Conservation (phyloP, 2,113 vertebrate genomes). For the Platycercus adscitus region DNA sequence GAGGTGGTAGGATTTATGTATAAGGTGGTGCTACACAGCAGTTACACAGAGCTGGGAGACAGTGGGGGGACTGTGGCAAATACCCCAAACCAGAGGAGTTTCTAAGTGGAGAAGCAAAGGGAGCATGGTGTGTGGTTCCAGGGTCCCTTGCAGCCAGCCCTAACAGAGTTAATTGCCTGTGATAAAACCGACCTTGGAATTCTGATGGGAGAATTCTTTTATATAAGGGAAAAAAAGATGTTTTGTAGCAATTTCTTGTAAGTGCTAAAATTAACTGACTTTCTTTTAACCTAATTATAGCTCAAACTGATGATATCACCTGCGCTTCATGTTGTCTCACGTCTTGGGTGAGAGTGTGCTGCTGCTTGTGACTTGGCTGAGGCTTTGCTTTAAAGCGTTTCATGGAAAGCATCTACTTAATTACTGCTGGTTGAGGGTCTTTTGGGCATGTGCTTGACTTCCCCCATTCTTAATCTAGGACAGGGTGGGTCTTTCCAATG, state of each 20-base stretch:
- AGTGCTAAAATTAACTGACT: constrained; percentile 64
- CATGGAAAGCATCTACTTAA: background rate
- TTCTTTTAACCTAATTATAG: constrained; percentile 55
- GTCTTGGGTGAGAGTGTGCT: background rate
- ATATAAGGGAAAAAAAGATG: constrained; percentile 17
- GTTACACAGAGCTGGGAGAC: background rate
- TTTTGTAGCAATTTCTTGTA: constrained; percentile 62
- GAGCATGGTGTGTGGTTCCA: background rate
- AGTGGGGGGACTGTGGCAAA: background rate
- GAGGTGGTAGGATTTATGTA: background rate
- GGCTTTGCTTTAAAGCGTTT: background rate
- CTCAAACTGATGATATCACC: constrained; percentile 49
- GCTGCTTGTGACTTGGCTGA: background rate
- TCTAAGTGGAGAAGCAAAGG: background rate
- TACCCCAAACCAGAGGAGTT: background rate
- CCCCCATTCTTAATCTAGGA: background rate
- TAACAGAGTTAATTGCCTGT: constrained; percentile 57
- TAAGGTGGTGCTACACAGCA: background rate
- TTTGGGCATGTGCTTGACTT: background rate
- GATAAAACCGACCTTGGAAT: constrained; percentile 52
- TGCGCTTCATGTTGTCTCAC: background rate
- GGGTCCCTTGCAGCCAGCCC: constrained; percentile 59
- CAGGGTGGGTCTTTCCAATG: background rate
- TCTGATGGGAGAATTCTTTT: constrained; percentile 53
- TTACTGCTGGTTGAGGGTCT: background rate